Base-by-base conservation (phyloP, 2,888 invertebrate genomes). In the Aspidapion aeneum region DNA sequence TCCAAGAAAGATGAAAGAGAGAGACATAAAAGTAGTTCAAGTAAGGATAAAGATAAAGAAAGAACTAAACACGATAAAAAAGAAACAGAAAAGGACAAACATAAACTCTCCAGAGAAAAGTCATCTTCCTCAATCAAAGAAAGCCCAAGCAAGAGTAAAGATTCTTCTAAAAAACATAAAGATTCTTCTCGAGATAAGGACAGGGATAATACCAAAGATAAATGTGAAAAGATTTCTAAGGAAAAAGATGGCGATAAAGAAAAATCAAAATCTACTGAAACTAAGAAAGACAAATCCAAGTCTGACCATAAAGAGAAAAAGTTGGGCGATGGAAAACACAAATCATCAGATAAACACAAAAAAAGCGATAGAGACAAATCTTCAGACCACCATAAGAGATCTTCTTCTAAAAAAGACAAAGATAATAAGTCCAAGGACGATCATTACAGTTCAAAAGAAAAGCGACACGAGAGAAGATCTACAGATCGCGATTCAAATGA, bases 401-500 rank as follows among this genome's bases (percentile, higher is more conserved):
- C 57, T 5, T 35, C 61, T 21, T 50, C 58, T 3, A 69, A 60
- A 57, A 70, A 75, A 67, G 71, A 69, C 21, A 71, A 68, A 56
- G 69, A 71, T 57, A 70, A 65, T 55, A 68, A 65, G 56, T 81
- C 82, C 60, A 85, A 86, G 73, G 91, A 92, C 73, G 91, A 92
- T 77, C 91, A 91, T 74, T 87, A 86, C 63, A 86, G 87, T 70
- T 81, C 86, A 2, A 87, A 88, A 49, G 84, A 85, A 0, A 87
- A 89, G 73, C 84, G 83, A 12, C 84, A 83, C 52, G 85, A 85
- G 60, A 84, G 92, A 5, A 82, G 91, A 57, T 92, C 92, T 0
- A 90, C 90, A 0, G 93, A 90, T 70, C 82, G 90, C 66, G 91
- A 93, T 79, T 92, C 92, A 0, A 91, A 90, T 70, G 92, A 91